Conservation (phyloP, 30 jellyfish, hydroid and myxozoan genomes). For the Hydractinia symbiolongicarpus region DNA sequence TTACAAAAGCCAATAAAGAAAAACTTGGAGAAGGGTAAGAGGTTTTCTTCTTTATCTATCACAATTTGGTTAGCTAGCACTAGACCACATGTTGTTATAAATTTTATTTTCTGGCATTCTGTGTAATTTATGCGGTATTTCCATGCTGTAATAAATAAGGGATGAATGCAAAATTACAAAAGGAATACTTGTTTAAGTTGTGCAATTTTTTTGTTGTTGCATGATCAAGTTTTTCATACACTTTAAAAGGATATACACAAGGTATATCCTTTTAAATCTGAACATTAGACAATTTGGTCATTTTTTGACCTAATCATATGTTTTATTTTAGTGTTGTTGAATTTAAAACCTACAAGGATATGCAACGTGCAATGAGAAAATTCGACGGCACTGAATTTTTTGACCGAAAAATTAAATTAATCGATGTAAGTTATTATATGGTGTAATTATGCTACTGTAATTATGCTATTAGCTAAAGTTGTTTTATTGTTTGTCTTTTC, state of each 20-base stretch:
- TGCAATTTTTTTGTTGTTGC: not conserved
- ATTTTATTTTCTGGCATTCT: not conserved
- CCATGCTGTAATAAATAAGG: conserved; percentile 11
- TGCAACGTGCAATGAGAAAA: conserved; percentile 66
- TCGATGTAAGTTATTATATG: conserved; percentile 62
- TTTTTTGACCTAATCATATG: not conserved
- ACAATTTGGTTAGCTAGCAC: not conserved
- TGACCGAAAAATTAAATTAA: conserved; percentile 77
- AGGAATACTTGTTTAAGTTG: not conserved
- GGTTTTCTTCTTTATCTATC: not conserved
- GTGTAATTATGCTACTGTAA: not conserved
- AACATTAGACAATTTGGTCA: not conserved
- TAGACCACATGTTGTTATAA: not conserved
- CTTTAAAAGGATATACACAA: too few species aligned
- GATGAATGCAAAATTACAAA: conserved; percentile 8
- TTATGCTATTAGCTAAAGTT: not conserved
- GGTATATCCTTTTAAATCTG: not conserved
- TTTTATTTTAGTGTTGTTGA: conserved; percentile 81
- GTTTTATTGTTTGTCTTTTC: not conserved
- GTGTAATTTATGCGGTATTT: conserved; percentile 1
- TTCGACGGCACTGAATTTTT: conserved; percentile 79
- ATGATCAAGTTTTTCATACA: not conserved
- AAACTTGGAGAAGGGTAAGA: conserved; percentile 96
- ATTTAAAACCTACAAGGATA: conserved; percentile 71
- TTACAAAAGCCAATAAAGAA: conserved; percentile 93